phyloP scores from a whole-genome alignment of 1,140 invertebrate genomes.

The Idris sp. region DNA sequence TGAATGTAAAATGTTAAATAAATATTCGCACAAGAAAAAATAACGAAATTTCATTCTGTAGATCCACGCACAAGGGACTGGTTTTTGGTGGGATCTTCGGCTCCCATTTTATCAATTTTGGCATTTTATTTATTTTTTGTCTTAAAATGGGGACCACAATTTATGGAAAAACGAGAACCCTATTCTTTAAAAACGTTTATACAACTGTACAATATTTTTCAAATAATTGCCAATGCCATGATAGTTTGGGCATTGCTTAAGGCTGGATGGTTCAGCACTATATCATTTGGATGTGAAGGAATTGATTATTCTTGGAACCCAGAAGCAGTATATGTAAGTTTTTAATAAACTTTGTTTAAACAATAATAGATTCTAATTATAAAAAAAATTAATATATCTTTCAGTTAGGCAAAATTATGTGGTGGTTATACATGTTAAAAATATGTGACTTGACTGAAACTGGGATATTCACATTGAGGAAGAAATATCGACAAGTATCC shows the following conservation, averaged over 20 bases:
- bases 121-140: constrained; percentile 78
- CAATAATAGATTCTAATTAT: too few relatives aligned
- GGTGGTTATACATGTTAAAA: constrained; percentile 56
- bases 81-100: constrained; percentile 79
- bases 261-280: constrained; percentile 63
- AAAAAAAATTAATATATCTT: not conserved
- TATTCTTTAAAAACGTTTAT: constrained; percentile 80
- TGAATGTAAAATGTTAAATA: too few relatives aligned
- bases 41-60: too few relatives aligned
- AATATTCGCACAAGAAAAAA: too few relatives aligned
- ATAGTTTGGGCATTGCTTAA: constrained; percentile 75
- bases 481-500: constrained; percentile 85
- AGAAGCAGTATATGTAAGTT: constrained; percentile 36
- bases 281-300: constrained; percentile 61
- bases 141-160: constrained; percentile 77
- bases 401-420: constrained; percentile 50
- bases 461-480: constrained; percentile 87
- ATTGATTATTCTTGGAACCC: constrained; percentile 61
- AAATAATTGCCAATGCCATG: constrained; percentile 78
- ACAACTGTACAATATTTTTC: constrained; percentile 81
- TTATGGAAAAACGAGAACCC: constrained; percentile 81
- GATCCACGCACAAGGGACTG: constrained; percentile 79
- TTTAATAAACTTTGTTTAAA: too few relatives aligned
- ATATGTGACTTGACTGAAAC: constrained; percentile 63
- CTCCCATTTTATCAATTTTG: constrained; percentile 76